Evolutionary conservation across 1,140 invertebrate species (phyloP).

Genomic region (Subanguina moxae): DNA sequence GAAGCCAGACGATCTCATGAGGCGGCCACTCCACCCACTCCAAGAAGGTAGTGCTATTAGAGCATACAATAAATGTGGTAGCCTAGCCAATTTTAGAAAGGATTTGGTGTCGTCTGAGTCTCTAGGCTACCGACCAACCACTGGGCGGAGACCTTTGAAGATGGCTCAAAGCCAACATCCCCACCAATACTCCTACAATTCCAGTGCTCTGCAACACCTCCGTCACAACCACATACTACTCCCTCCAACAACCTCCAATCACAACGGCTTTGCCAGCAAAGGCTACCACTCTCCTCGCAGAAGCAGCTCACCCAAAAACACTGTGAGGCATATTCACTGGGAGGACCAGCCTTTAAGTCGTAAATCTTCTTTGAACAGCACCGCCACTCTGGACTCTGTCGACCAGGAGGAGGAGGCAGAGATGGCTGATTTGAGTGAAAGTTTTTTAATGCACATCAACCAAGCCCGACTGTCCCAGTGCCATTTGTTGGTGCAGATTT

Average conservation of each 20-base stretch:
- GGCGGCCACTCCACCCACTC: not conserved
- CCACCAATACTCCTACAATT: not conserved
- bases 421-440: constrained; percentile 7
- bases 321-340: not conserved
- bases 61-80: not conserved
- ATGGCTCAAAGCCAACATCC: not conserved
- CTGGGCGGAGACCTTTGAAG: not conserved
- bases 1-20: not conserved
- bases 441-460: constrained; percentile 9
- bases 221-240: not conserved
- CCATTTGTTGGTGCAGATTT: constrained; percentile 5
- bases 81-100: not conserved
- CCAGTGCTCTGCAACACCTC: not conserved
- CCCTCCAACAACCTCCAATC: not conserved
- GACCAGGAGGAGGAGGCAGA: not conserved
- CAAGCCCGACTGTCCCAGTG: not conserved
- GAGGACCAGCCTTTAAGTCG: not conserved
- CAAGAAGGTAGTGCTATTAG: not conserved
- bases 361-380: not conserved
- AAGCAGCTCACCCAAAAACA: not conserved
- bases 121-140: not conserved
- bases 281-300: not conserved
- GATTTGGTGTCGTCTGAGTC: not conserved
- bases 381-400: not conserved
- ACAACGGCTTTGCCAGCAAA: constrained; percentile 1